Percentiles rank a stretch among this genome's conserved stretches.
phyloP scores from a whole-genome alignment of 1,140 invertebrate species.

The Ephestia elutella region DNA sequence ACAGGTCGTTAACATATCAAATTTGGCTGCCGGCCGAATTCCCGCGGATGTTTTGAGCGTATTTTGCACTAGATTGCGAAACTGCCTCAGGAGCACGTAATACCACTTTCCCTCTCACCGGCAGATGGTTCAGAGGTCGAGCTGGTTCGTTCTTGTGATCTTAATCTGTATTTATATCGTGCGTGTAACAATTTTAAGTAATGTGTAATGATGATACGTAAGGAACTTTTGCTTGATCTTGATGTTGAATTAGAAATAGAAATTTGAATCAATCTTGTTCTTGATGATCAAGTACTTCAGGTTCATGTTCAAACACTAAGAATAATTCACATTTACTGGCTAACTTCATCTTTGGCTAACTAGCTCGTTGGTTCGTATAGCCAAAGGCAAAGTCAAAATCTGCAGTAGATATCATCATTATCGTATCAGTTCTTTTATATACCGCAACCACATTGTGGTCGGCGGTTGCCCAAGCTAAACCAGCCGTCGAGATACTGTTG shows the following conservation, averaged over 20 bases:
- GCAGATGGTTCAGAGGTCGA: slow-evolving; percentile 13
- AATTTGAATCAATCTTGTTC: no score
- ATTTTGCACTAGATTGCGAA: slow-evolving; percentile 49
- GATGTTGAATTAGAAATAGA: no score
- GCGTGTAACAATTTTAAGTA: background rate
- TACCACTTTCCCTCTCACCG: slow-evolving; percentile 53
- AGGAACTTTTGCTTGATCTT: no score
- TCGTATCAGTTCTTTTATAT: slow-evolving; percentile 1
- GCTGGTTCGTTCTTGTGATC: slow-evolving; percentile 5
- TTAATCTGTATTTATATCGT: background rate
- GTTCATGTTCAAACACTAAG: no score
- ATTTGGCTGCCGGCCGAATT: background rate
- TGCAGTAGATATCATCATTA: no score
- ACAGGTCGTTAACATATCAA: background rate
- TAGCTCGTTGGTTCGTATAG: no score
- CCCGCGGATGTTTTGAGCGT: slow-evolving; percentile 6
- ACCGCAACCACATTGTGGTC: slow-evolving; percentile 15
- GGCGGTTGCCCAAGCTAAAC: slow-evolving; percentile 7
- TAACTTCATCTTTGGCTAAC: no score
- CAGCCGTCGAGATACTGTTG: background rate
- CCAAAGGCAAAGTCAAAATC: no score
- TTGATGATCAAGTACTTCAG: no score
- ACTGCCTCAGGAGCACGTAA: slow-evolving; percentile 31
- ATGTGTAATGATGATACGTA: background rate
- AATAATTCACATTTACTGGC: no score